Percentiles rank a stretch among this genome's conserved stretches.
These are phyloP conservation scores for Otis tarda DNA, from an alignment of 2,113 vertebrate genomes.

Conservation along the genomic window DNA sequence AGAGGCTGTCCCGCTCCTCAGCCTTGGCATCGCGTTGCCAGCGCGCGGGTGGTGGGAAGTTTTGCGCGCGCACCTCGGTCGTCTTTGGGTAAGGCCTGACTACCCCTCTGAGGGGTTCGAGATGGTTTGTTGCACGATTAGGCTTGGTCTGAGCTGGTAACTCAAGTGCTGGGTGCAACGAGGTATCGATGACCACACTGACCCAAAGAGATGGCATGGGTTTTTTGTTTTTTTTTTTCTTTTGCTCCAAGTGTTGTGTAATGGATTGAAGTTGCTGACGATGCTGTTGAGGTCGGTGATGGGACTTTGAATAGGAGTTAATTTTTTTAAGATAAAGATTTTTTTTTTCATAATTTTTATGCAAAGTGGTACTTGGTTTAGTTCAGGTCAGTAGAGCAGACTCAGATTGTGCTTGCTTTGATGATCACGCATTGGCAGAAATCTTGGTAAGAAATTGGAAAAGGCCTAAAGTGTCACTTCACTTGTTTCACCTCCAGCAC, in stretches of 20 bases:
- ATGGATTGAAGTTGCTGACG: not conserved
- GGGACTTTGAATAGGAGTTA: not conserved
- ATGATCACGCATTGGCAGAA: not conserved
- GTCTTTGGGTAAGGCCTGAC: not conserved
- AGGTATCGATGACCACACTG: rapidly evolving
- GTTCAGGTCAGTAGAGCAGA: not conserved
- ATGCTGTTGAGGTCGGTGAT: not conserved
- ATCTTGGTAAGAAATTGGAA: not conserved
- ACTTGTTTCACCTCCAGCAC: not conserved
- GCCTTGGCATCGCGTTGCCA: not conserved
- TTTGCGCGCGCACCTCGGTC: rapidly evolving
- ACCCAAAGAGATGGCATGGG: not conserved
- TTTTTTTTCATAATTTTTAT: not conserved
- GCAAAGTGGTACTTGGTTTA: not conserved
- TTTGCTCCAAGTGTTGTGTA: not conserved
- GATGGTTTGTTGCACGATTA: not conserved
- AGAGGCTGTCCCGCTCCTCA: not conserved
- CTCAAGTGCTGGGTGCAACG: not conserved
- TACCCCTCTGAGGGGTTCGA: rapidly evolving
- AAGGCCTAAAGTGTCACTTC: not conserved
- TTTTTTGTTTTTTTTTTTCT: not conserved
- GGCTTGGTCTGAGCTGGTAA: not conserved
- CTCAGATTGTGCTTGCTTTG: not conserved
- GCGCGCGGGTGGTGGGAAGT: not conserved
- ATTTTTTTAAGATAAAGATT: not conserved